Evolutionary conservation across 2,113 vertebrate species (phyloP).

Genomic region (Gymnarchus niloticus): DNA sequence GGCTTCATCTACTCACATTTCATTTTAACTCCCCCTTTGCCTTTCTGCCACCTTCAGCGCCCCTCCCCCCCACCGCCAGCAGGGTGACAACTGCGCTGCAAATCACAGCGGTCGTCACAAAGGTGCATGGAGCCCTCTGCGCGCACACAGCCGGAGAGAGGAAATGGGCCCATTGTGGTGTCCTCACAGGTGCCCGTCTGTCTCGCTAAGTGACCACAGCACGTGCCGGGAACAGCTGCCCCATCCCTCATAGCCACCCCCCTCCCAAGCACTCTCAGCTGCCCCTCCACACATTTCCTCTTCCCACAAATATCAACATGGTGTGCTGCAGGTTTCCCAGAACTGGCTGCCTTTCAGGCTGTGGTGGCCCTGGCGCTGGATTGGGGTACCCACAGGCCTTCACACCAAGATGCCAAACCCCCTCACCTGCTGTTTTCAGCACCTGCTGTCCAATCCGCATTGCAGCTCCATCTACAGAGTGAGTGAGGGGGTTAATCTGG

Average conservation of each 20-base stretch:
- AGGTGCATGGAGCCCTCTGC: slow-evolving; percentile 22
- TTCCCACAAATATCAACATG: no score
- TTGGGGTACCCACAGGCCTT: neutral
- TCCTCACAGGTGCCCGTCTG: slow-evolving; percentile 32
- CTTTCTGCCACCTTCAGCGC: neutral
- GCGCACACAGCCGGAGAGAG: slow-evolving; percentile 17
- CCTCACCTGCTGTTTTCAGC: neutral
- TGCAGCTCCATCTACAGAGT: neutral
- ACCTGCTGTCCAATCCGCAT: neutral
- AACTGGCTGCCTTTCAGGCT: no score
- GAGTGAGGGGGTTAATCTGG: slow-evolving; percentile 47
- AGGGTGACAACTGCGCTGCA: slow-evolving; percentile 12
- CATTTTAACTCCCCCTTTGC: neutral
- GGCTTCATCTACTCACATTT: neutral
- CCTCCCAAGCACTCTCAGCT: slow-evolving; percentile 8
- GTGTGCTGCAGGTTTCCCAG: no score
- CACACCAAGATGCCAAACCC: neutral
- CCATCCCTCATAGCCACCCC: slow-evolving; percentile 26
- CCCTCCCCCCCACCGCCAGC: neutral
- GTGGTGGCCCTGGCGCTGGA: neutral
- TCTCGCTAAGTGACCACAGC: slow-evolving; percentile 66
- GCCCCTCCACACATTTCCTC: neutral
- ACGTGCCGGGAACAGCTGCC: slow-evolving; percentile 71
- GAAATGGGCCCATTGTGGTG: slow-evolving; percentile 62
- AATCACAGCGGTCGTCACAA: slow-evolving; percentile 7